These are phyloP conservation scores for Cheilosia vulpina DNA, from an alignment of 2,888 invertebrate genomes.

Conservation along the genomic window DNA sequence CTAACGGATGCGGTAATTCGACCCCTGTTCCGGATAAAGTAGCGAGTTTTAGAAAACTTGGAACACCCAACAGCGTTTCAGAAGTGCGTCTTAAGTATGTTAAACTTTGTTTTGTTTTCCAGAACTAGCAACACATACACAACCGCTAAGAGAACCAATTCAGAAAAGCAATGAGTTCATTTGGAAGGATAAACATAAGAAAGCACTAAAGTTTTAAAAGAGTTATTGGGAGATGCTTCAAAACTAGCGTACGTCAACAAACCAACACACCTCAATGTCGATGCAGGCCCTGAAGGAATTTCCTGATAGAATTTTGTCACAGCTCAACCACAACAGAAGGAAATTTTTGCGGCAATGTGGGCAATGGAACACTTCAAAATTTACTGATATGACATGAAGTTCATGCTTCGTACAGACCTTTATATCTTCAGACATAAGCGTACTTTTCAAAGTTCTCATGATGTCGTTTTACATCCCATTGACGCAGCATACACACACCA, in stretches of 20 bases:
- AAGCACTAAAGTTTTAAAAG: slow-evolving; percentile 14
- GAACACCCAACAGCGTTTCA: neutral
- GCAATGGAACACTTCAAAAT: slow-evolving; percentile 76
- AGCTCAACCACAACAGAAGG: slow-evolving; percentile 30
- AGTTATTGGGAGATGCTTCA: slow-evolving; percentile 13
- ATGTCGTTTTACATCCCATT: no score
- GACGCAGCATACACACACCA: no score
- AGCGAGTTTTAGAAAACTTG: slow-evolving; percentile 14
- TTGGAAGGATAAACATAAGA: slow-evolving; percentile 6
- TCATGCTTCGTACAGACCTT: slow-evolving; percentile 77
- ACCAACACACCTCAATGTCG: slow-evolving; percentile 30
- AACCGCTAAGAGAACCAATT: slow-evolving; percentile 6
- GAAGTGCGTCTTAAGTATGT: slow-evolving; percentile 18
- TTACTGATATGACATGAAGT: slow-evolving; percentile 81
- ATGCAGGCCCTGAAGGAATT: slow-evolving; percentile 30
- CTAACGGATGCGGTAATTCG: no score
- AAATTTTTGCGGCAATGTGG: slow-evolving; percentile 78
- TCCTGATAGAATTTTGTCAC: slow-evolving; percentile 21
- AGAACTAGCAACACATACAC: slow-evolving; percentile 9
- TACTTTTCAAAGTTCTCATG: no score
- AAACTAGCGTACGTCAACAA: slow-evolving; percentile 18
- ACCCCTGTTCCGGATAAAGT: slow-evolving; percentile 18
- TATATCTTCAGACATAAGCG: no score
- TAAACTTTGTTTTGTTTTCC: slow-evolving; percentile 7
- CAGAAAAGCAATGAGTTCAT: neutral